Evolutionary conservation across 1,140 invertebrate genomes (phyloP), one percentile per base, ranked within the genome.

Genomic region (Drosophila leontia): DNA sequence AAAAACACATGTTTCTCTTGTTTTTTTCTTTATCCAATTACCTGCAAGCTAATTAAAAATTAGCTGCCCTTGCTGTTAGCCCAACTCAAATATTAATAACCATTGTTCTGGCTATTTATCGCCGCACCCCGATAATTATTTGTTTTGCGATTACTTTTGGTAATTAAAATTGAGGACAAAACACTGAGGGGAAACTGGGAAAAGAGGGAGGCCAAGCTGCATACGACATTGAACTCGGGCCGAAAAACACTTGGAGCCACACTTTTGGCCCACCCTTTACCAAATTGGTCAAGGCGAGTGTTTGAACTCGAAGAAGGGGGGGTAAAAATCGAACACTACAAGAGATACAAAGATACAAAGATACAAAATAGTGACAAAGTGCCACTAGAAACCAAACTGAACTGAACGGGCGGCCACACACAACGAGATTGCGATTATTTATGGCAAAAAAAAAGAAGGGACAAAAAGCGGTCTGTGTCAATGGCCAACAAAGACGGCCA

Each of bases 391-490:
- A 68, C 39, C 57, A 29, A 64, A 57, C 55, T 26, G 19, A 42
- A 53, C 39, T 60, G 48, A 61, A 74, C 58, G 41, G 55, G 64
- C 58, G 68, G 74, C 58, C 53, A 59, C 64, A 77, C 61, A 64
- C 37, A 85, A 68, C 67, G 67, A 62, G 55, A 47, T 74, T 67
- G 48, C 50, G 62, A 81, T 88, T 86, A 88, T 87, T 86, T 86
- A 86, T 86, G 83, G 71, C 63, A 39, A 51, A 74, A 64, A 44
- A 44, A 9, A 17, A 15, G 82, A 80, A 87, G 62, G 34, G 26
- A 65, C 80, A 87, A 80, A 87, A 75, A 71, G 58, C 83, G 67
- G 78, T 64, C 75, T 74, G 77, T 88, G 80, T 84, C 84, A 84
- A 88, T 88, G 84, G 77, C 77, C 80, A 86, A 80, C 76, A 80